phyloP scores from a whole-genome alignment of 2,888 invertebrate species.

The Papilio gigon region DNA sequence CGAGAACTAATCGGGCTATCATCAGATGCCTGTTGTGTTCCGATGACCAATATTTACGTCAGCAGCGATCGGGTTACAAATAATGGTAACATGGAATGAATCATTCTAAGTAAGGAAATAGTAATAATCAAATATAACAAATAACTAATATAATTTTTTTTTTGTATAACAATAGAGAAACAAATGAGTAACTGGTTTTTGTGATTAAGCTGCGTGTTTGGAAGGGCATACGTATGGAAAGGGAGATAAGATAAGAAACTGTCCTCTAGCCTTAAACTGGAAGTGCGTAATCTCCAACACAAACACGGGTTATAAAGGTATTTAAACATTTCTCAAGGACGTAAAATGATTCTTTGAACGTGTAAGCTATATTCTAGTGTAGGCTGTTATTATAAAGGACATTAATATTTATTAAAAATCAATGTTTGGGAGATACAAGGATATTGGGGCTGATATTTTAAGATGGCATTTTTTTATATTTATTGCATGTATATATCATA shows the following conservation, averaged over 20 bases:
- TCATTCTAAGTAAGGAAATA: slow-evolving; percentile 7
- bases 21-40: slow-evolving; percentile 18
- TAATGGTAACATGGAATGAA: slow-evolving; percentile 12
- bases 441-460: slow-evolving; percentile 19
- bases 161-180: not conserved
- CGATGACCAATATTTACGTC: slow-evolving; percentile 7
- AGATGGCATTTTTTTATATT: slow-evolving; percentile 19
- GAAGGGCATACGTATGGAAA: not conserved
- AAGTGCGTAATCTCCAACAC: not conserved
- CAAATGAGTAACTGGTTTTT: slow-evolving; percentile 1
- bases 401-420: not conserved
- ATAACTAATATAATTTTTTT: not conserved
- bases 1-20: slow-evolving; percentile 13
- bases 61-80: slow-evolving; percentile 8
- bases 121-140: not conserved
- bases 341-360: not conserved
- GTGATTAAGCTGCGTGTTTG: slow-evolving; percentile 6
- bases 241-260: slow-evolving; percentile 12
- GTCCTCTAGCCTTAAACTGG: not conserved
- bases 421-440: slow-evolving; percentile 1
- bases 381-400: not conserved
- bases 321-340: not conserved
- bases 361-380: too few species aligned
- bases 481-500: slow-evolving; percentile 11
- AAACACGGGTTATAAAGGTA: not conserved